Conservation (phyloP, 2,888 invertebrate species). For the Therioaphis trifolii region DNA sequence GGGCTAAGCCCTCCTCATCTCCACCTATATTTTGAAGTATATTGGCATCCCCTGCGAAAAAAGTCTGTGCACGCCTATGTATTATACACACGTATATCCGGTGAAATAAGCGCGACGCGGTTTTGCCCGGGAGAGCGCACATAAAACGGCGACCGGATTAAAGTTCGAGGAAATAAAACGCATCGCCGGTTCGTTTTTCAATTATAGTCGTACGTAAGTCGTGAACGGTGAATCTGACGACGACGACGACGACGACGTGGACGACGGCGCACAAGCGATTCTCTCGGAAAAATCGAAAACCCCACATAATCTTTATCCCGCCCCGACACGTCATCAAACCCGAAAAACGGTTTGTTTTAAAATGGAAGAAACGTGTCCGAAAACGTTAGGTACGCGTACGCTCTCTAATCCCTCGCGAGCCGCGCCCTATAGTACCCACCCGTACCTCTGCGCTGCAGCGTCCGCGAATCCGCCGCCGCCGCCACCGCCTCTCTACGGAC, state of each 20-base stretch:
- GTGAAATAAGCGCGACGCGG: background rate
- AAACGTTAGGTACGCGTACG: conserved; percentile 1
- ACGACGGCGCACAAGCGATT: too few species aligned
- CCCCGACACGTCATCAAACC: too few species aligned
- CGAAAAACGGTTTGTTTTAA: conserved; percentile 31
- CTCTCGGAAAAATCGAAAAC: conserved; percentile 16
- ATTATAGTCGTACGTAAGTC: background rate
- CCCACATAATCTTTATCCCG: conserved; percentile 14
- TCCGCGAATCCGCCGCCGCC: too few species aligned
- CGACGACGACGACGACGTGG: background rate
- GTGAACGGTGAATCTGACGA: too few species aligned
- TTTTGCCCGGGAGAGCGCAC: background rate
- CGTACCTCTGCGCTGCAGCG: too few species aligned
- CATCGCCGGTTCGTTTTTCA: background rate
- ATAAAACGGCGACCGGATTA: background rate
- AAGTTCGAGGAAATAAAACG: conserved; percentile 6
- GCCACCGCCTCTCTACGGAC: too few species aligned
- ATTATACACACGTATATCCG: too few species aligned
- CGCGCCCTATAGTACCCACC: too few species aligned
- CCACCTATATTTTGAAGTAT: too few species aligned
- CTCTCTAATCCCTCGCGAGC: conserved; percentile 19
- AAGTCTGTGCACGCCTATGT: too few species aligned
- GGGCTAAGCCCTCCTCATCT: too few species aligned
- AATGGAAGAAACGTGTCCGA: conserved; percentile 57
- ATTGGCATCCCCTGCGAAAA: too few species aligned